A percentile compares a stretch with the other conserved stretches of the same genome.
These are phyloP conservation scores for Agapornis roseicollis DNA, from an alignment of 2,113 vertebrate genomes.

Conservation along the genomic window DNA sequence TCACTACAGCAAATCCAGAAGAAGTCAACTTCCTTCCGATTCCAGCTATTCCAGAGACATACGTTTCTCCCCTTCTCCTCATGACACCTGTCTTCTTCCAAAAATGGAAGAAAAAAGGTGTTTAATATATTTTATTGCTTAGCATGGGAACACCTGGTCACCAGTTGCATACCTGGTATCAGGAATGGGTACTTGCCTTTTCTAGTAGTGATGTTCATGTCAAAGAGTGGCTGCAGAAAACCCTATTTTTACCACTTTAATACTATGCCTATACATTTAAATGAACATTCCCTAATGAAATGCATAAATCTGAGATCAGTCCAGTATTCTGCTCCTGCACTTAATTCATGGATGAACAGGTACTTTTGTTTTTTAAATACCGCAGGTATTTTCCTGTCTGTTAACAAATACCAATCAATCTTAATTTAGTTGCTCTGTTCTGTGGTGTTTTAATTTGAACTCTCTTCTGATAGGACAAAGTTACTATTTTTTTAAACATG, in stretches of 20 bases:
- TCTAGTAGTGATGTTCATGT: not conserved
- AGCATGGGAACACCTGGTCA: not conserved
- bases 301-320: not conserved
- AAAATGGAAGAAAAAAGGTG: not conserved
- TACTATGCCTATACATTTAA: not conserved
- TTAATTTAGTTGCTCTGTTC: constrained; percentile 33
- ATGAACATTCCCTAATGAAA: not conserved
- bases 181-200: not conserved
- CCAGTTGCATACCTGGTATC: not conserved
- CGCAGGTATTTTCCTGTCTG: not conserved
- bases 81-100: not conserved
- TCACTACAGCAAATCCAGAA: not conserved
- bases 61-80: not conserved
- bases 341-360: not conserved
- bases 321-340: not conserved
- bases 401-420: constrained; percentile 37
- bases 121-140: not conserved
- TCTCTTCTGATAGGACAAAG: constrained; percentile 16
- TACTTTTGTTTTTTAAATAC: not conserved
- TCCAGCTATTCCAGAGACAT: not conserved
- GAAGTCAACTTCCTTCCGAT: not conserved
- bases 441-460: constrained; percentile 5
- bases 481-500: constrained; percentile 5
- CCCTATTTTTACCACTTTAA: not conserved
- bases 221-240: not conserved